Base-by-base conservation (phyloP, 2,888 invertebrate species). In the Xestia rhomboidea region DNA sequence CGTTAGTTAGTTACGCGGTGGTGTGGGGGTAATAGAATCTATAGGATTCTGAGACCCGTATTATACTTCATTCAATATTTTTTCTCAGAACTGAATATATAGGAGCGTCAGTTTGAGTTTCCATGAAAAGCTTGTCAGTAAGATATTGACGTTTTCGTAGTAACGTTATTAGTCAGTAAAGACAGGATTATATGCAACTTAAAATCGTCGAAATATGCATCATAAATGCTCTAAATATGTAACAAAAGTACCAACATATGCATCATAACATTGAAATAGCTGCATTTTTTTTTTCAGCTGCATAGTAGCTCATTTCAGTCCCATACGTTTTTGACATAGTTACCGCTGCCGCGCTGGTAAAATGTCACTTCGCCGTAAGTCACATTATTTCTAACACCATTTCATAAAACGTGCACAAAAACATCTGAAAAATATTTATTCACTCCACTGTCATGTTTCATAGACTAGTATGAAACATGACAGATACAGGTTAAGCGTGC, bases 1-100 rank as follows among this genome's bases (percentile, higher is more conserved):
- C 0, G 51, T 82, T 68, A 67, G 27, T 18, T 75, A 0, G 51
- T 82, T 71, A 69, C 68, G 64, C n/a, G 6, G 27, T 21, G n/a
- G n/a, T n/a, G n/a, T 38, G 51, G 49, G 18, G 54, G 60, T 67
- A 69, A 80, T 38, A 34, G 21, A 21, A 18, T 51, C 5, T 24
- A 30, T 51, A 49, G n/a, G 13, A 67, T 76, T 76, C 34, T 60
- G 6, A n/a, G 8, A 15, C 41, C 34, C n/a, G 27, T 6, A 34
- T 66, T 57, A 54, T 27, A 68, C 15, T 30, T 30, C 10, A 13
- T 46, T 62, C 8, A 11, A 38, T 66, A 34, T 49, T 76, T 62
- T 15, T 44, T 3, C 15, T 30, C 0, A 18, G 6, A 44, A 21
- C 8, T 27, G 18, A 34, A 46, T 63, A n/a, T 15, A 54, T n/a